Base-by-base conservation (phyloP, 2,888 invertebrate genomes). In the Phaedon cochleariae region DNA sequence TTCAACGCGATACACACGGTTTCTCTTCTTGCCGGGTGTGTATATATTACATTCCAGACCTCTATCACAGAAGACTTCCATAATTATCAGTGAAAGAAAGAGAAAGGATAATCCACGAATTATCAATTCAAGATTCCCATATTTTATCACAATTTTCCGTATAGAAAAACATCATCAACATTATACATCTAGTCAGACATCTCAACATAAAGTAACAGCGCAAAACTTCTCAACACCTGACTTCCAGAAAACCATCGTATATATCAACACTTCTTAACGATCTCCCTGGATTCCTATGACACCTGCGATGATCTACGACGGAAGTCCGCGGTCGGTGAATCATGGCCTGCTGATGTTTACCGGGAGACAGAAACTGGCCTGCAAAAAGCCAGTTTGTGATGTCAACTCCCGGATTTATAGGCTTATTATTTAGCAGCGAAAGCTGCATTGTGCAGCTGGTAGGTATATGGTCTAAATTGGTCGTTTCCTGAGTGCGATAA, bases 221-320 rank as follows among this genome's bases (percentile, higher is more conserved):
- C n/a, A n/a, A n/a, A n/a, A n/a, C 15, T 41, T 15, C 31, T 0
- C 54, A 31, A 58, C 80, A 79, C 78, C 78, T 79, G 80, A 69
- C 78, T 76, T 76, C 74, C 73, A 73, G 71, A 74, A 74, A 65
- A 72, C 79, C 77, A n/a, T n/a, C n/a, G n/a, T n/a, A 80, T 79
- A 79, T 78, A 80, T 79, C 76, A 76, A 75, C 71, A 71, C 72
- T 73, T 74, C 74, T 74, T 72, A 76, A 73, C 71, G 69, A 64
- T 67, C 71, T 68, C 69, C 68, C 64, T 62, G 62, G 68, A 67
- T 68, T 62, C 59, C 62, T 67, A 67, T 71, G 73, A 71, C 74
- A 75, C 68, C 64, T 1, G 52, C 61, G 53, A 73, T 74, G 72
- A 74, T 75, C 66, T 72, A 74, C 69, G 71, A 65, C 68, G 65